phyloP scores from a whole-genome alignment of 2,888 invertebrate species.

The Catocala sponsa region DNA sequence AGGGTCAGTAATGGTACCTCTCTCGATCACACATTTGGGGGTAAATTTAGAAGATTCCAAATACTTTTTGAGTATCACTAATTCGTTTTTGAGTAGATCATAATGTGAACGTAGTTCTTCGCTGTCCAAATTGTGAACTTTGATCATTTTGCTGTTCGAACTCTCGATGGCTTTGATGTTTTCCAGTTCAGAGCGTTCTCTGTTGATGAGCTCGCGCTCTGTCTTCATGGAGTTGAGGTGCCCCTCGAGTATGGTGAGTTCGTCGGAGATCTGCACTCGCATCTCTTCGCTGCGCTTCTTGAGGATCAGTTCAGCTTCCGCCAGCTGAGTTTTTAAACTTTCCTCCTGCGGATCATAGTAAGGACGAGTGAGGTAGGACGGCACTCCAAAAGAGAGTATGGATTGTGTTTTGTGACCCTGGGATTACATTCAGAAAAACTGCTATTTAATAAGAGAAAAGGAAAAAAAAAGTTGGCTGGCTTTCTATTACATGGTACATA shows the following conservation, averaged over 20 bases:
- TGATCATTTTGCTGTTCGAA: neutral
- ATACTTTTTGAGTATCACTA: constrained; percentile 64
- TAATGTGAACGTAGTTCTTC: constrained; percentile 63
- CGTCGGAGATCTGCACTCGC: constrained; percentile 71
- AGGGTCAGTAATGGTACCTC: constrained; percentile 63
- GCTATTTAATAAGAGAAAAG: too few species aligned
- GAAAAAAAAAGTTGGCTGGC: too few species aligned
- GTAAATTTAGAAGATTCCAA: constrained; percentile 58
- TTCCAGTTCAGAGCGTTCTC: constrained; percentile 60
- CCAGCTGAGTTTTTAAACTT: constrained; percentile 66
- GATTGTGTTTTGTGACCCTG: neutral
- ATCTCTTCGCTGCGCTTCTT: constrained; percentile 73
- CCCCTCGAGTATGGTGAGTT: constrained; percentile 66
- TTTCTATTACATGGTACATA: too few species aligned
- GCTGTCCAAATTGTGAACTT: constrained; percentile 42
- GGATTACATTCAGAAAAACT: too few species aligned
- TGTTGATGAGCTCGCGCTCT: constrained; percentile 70
- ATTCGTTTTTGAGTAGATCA: constrained; percentile 66
- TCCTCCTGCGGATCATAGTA: constrained; percentile 63
- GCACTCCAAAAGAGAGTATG: neutral
- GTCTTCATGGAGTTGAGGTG: constrained; percentile 69
- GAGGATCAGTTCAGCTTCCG: constrained; percentile 69
- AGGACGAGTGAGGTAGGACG: too few species aligned
- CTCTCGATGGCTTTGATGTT: constrained; percentile 28
- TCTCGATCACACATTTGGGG: constrained; percentile 65